phyloP scores from a whole-genome alignment of 1,140 invertebrate species.

The Drosophila ohnishii region DNA sequence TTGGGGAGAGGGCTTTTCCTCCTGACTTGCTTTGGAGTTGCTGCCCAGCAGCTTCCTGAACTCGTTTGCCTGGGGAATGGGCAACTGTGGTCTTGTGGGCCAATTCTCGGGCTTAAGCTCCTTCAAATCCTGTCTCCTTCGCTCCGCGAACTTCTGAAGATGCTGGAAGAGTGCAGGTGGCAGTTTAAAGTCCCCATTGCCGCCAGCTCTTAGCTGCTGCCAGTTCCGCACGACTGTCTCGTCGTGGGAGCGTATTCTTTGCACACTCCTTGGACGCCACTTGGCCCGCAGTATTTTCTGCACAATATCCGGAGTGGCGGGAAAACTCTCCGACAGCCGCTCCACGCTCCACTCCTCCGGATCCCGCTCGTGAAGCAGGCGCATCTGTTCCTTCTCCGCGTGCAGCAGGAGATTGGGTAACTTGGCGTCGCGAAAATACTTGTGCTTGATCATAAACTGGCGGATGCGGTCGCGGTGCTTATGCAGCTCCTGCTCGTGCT shows the following conservation, averaged over 20 bases:
- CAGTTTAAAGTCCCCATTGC: constrained; percentile 83
- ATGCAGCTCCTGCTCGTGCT: constrained; percentile 82
- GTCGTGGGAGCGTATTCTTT: constrained; percentile 87
- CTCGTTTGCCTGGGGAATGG: constrained; percentile 74
- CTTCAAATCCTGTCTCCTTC: constrained; percentile 47
- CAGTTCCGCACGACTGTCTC: constrained; percentile 87
- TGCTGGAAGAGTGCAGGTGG: constrained; percentile 84
- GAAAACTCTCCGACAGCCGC: constrained; percentile 90
- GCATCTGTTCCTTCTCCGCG: constrained; percentile 92
- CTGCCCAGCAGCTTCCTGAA: constrained; percentile 83
- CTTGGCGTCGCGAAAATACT: constrained; percentile 88
- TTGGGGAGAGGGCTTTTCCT: not conserved
- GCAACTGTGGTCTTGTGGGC: constrained; percentile 48
- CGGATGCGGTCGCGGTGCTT: constrained; percentile 83
- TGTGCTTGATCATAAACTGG: constrained; percentile 87
- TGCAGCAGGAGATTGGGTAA: constrained; percentile 91
- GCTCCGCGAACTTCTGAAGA: constrained; percentile 86
- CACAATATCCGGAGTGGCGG: constrained; percentile 86
- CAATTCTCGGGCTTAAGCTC: constrained; percentile 48
- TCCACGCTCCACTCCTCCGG: constrained; percentile 90
- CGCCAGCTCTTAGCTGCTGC: constrained; percentile 85
- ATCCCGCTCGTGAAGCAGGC: constrained; percentile 87
- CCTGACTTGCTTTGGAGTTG: not conserved
- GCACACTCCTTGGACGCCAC: constrained; percentile 85
- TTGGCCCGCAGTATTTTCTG: constrained; percentile 86